A percentile compares a stretch with the other conserved stretches of the same genome.
Conservation (phyloP, 2,888 invertebrate genomes). For the Phaedon cochleariae region DNA sequence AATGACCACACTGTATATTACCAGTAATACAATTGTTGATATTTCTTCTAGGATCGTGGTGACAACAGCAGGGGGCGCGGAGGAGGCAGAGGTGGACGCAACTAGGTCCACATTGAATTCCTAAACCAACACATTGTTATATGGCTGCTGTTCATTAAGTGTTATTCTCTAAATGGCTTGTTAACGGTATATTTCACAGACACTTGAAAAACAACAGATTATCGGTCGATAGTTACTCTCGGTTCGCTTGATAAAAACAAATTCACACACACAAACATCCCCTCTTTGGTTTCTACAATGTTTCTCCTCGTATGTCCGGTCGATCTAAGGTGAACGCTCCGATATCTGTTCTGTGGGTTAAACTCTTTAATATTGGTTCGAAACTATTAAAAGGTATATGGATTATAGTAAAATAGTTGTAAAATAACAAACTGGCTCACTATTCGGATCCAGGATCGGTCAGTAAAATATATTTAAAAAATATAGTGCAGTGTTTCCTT, state of each 20-base stretch:
- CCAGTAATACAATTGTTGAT: too few relatives aligned
- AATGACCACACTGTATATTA: too few relatives aligned
- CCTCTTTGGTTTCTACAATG: conserved; percentile 4
- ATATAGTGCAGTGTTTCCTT: conserved; percentile 57
- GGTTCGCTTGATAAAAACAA: conserved; percentile 12
- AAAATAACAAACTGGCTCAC: conserved; percentile 57
- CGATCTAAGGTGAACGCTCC: conserved; percentile 6
- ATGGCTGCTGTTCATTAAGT: conserved; percentile 56
- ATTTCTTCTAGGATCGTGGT: conserved; percentile 57
- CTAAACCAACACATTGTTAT: conserved; percentile 50
- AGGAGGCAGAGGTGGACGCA: conserved; percentile 56
- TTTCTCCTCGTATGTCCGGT: conserved; percentile 23
- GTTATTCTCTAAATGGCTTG: conserved; percentile 57
- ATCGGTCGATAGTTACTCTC: conserved; percentile 11
- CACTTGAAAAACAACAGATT: conserved; percentile 38
- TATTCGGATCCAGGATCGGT: conserved; percentile 59
- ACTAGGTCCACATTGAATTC: conserved; percentile 43
- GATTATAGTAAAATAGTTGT: conserved; percentile 59
- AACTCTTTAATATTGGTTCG: conserved; percentile 49
- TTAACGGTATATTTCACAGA: conserved; percentile 50
- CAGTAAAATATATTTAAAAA: conserved; percentile 33
- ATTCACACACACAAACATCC: conserved; percentile 6
- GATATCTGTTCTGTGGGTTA: conserved; percentile 53
- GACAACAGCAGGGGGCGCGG: conserved; percentile 55
- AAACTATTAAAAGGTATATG: conserved; percentile 57